These are phyloP conservation scores for Ochotona curzoniae DNA, from an alignment of 2,113 vertebrate species.

Conservation along the genomic window DNA sequence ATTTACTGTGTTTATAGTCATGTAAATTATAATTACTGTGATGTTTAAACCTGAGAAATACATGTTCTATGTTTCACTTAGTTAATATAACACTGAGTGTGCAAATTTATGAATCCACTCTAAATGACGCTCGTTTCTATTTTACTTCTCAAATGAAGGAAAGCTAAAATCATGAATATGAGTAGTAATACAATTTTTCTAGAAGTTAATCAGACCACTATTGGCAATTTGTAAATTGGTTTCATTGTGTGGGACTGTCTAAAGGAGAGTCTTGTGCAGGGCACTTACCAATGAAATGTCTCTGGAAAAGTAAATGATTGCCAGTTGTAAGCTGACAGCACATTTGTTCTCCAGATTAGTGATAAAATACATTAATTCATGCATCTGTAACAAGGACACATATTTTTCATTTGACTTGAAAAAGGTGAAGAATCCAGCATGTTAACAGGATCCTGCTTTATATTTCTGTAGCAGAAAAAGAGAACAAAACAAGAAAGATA, in stretches of 20 bases:
- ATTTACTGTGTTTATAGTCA: conserved; percentile 6
- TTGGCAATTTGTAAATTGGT: neutral
- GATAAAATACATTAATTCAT: neutral
- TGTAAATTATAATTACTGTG: neutral
- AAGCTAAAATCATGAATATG: neutral
- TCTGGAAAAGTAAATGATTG: neutral
- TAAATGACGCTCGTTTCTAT: no score
- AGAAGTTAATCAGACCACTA: conserved; percentile 11
- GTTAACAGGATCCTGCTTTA: neutral
- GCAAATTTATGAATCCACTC: no score
- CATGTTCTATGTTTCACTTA: neutral
- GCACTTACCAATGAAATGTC: neutral
- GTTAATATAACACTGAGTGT: neutral
- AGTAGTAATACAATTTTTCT: neutral
- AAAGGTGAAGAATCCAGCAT: neutral
- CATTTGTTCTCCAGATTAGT: neutral
- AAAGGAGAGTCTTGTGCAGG: neutral
- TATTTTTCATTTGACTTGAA: neutral
- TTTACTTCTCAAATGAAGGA: neutral
- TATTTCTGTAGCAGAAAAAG: neutral
- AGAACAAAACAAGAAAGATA: neutral
- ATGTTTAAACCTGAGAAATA: neutral
- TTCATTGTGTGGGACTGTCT: neutral
- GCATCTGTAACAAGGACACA: neutral
- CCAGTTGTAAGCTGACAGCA: neutral